Percentiles rank a stretch among this genome's conserved stretches.
phyloP scores from a whole-genome alignment of 2,888 invertebrate genomes.

The Spodoptera picta region DNA sequence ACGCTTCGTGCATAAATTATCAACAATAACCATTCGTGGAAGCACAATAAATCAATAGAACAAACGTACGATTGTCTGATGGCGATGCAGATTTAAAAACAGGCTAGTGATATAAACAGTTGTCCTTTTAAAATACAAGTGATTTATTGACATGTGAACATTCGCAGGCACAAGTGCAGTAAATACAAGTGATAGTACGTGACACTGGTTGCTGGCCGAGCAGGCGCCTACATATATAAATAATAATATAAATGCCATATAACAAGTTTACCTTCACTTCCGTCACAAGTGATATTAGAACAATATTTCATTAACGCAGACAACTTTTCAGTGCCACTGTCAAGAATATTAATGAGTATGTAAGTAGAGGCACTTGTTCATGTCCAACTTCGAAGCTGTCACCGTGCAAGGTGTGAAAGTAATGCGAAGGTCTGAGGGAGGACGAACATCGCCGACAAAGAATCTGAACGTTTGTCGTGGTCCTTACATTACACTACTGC shows the following conservation, averaged over 20 bases:
- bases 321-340: conserved; percentile 25
- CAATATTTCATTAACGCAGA: conserved; percentile 10
- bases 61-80: conserved; percentile 60
- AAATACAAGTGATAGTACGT: not conserved
- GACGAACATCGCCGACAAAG: conserved; percentile 43
- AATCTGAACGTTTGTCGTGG: conserved; percentile 49
- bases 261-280: conserved; percentile 45
- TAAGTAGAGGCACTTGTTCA: not conserved
- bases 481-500: conserved; percentile 61
- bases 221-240: not conserved
- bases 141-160: not conserved
- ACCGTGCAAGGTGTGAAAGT: not conserved
- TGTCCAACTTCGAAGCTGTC: not conserved
- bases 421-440: not conserved
- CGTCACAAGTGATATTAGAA: conserved; percentile 19
- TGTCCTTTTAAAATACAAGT: not conserved
- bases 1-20: conserved; percentile 68
- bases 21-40: conserved; percentile 75
- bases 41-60: conserved; percentile 76
- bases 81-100: conserved; percentile 29
- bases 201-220: too few relatives aligned
- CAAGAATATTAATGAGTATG: conserved; percentile 7
- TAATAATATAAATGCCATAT: conserved; percentile 3
- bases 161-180: not conserved
- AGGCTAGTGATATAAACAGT: conserved; percentile 1